Evolutionary conservation across 2,888 invertebrate species (phyloP), one percentile per base, ranked within the genome.

Genomic region (Lomographa bimaculata): DNA sequence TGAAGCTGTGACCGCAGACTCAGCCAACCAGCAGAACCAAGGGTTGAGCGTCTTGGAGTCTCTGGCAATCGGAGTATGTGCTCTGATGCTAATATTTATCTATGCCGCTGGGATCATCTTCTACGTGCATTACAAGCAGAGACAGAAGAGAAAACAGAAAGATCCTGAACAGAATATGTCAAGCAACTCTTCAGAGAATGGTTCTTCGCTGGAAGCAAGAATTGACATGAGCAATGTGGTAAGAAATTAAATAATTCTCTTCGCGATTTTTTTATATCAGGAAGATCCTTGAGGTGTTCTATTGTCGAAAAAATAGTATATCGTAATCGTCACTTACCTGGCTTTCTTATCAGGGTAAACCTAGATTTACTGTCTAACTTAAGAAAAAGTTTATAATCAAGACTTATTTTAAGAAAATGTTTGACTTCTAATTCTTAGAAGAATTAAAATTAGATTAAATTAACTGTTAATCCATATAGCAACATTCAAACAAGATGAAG

Each of bases 71-170:
- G 96, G 95, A 3, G 91, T 95, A 6, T 95, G 95, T 50, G 94
- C 95, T 1, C 90, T 96, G 3, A 87, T 96, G 50, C 79, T 96
- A 24, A 94, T 95, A 0, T 90, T 96, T 36, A 94, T 96, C 45
- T 96, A 96, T 70, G 94, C 96, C 2, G 94, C 95, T 0, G 96
- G 96, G 1, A 95, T 96, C 3, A 93, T 95, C 34, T 91, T 96
- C 34, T 96, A 96, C 64, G 79, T 96, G 7, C 94, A 95, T 70
- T 92, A 95, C 36, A 91, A 93, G 45, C 91, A 91, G 60, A 91
- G 92, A 49, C 94, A 92, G 62, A 90, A 92, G 33, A 91, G 91
- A 46, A 86, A 83, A 37, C 63, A 73, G 17, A 85, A 82, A 29
- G 89, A 86, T 39, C 77, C 81, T 1, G 87, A 89, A 49, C 58